phyloP scores from a whole-genome alignment of 2,113 vertebrate species.

The Pluvianellus socialis region DNA sequence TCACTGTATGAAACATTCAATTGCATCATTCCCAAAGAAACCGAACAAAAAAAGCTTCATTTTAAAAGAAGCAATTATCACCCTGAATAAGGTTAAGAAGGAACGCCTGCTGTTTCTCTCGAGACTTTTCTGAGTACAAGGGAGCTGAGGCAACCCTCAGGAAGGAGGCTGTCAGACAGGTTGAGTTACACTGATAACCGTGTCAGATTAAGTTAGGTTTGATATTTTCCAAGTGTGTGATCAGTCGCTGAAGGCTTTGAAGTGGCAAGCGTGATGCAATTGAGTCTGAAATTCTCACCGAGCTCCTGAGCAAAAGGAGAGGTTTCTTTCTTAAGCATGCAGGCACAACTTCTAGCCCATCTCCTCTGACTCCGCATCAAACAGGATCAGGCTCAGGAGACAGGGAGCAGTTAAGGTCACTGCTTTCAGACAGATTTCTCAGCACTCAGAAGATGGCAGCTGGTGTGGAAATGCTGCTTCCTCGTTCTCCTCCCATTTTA shows the following conservation, averaged over 20 bases:
- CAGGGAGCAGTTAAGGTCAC: neutral
- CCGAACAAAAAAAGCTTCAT: neutral
- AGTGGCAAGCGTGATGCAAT: neutral
- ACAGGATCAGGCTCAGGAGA: neutral
- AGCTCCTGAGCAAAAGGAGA: neutral
- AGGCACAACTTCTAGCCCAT: neutral
- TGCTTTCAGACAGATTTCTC: neutral
- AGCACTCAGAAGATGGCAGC: neutral
- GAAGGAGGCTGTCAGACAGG: neutral
- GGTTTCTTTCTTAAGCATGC: neutral
- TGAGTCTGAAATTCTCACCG: neutral
- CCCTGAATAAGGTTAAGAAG: neutral
- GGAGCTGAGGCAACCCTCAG: neutral
- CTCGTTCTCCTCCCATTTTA: neutral
- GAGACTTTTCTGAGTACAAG: neutral
- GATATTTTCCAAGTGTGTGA: slow-evolving; percentile 9
- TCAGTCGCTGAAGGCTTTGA: slow-evolving; percentile 1
- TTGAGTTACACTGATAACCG: neutral
- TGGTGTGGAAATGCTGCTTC: neutral
- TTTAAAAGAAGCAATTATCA: neutral
- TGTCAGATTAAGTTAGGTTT: slow-evolving; percentile 3
- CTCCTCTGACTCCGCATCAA: neutral
- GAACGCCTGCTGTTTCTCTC: neutral
- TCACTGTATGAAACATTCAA: neutral
- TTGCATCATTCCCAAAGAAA: neutral